These are phyloP conservation scores for Drosophila silvestris DNA, from an alignment of 2,888 invertebrate genomes.

Conservation along the genomic window DNA sequence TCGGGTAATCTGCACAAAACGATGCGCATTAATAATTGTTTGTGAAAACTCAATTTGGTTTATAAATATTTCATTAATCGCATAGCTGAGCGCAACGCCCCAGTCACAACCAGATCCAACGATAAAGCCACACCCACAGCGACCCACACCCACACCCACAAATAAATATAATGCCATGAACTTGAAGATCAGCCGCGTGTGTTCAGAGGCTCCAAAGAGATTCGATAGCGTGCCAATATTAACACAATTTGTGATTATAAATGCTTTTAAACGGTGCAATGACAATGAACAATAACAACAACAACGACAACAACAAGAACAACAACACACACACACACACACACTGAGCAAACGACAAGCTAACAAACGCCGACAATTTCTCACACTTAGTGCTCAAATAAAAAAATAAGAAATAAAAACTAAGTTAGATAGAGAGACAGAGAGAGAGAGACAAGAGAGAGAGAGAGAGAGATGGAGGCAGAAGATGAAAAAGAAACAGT, in stretches of 20 bases:
- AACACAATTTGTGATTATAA: conserved; percentile 81
- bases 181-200: conserved; percentile 62
- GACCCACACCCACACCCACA: conserved; percentile 39
- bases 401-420: conserved; percentile 4
- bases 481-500: conserved; percentile 60
- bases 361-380: conserved; percentile 76
- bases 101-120: conserved; percentile 27
- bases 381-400: conserved; percentile 70
- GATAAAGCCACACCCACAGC: conserved; percentile 43
- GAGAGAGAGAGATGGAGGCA: conserved; percentile 9
- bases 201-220: conserved; percentile 40
- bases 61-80: conserved; percentile 77
- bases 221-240: conserved; percentile 79
- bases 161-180: conserved; percentile 58
- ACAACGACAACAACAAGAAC: conserved; percentile 22
- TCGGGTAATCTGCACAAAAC: conserved; percentile 48
- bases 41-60: conserved; percentile 76
- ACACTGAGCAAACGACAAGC: conserved; percentile 40
- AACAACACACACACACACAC: conserved; percentile 24
- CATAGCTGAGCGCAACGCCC: conserved; percentile 43
- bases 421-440: conserved; percentile 1
- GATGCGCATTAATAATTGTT: conserved; percentile 62
- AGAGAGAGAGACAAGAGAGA: neutral
- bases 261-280: conserved; percentile 78
- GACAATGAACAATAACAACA: conserved; percentile 76